phyloP scores from a whole-genome alignment of 2,888 invertebrate genomes.

The Microchrysa polita region DNA sequence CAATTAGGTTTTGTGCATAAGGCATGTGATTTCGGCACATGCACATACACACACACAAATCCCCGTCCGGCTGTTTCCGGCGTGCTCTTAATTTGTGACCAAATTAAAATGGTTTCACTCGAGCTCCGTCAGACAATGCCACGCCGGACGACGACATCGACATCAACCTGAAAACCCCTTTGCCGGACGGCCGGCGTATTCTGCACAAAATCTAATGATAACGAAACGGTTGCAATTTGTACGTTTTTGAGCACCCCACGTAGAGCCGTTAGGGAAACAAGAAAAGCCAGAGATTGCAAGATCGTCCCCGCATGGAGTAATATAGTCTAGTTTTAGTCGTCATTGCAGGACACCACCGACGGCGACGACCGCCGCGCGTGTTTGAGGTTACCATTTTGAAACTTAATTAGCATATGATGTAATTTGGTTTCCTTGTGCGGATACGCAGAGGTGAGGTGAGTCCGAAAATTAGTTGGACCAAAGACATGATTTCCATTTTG shows the following conservation, averaged over 20 bases:
- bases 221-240: too few species aligned
- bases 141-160: too few species aligned
- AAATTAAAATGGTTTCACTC: constrained; percentile 34
- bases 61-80: constrained; percentile 39
- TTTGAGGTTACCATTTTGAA: constrained; percentile 13
- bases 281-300: too few species aligned
- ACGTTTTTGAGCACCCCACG: too few species aligned
- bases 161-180: too few species aligned
- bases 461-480: not conserved
- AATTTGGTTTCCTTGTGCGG: constrained; percentile 2
- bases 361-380: not conserved
- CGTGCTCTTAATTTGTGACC: constrained; percentile 38
- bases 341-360: too few species aligned
- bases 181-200: too few species aligned
- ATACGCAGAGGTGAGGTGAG: not conserved
- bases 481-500: constrained; percentile 5
- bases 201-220: too few species aligned
- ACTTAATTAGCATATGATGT: constrained; percentile 9
- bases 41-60: too few species aligned
- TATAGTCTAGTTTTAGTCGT: too few species aligned
- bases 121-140: not conserved
- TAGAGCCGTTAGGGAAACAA: too few species aligned
- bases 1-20: constrained; percentile 36
- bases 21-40: constrained; percentile 42
- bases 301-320: too few species aligned